A percentile compares a stretch with the other conserved stretches of the same genome.
phyloP scores from a whole-genome alignment of 2,797 vertebrate species.

The Hafferia zeledoni region DNA sequence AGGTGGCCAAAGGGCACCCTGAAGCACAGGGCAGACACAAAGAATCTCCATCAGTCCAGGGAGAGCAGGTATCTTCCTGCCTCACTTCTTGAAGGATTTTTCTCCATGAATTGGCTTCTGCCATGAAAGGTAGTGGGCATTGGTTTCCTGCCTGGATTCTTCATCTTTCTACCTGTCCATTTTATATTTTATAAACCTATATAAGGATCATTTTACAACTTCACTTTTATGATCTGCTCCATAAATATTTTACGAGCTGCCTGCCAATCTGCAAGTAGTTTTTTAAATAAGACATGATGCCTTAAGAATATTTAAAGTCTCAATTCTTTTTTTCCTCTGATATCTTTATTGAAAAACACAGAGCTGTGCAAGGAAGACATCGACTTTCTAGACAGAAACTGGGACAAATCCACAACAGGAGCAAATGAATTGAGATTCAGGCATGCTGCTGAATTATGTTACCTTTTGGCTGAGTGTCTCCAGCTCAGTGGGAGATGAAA shows the following conservation, averaged over 20 bases:
- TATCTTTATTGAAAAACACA: conserved; percentile 41
- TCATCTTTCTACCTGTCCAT: conserved; percentile 31
- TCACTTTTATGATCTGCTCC: conserved; percentile 60
- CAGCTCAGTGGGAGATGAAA: conserved; percentile 1
- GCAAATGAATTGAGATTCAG: conserved; percentile 37
- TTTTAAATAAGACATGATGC: conserved; percentile 65
- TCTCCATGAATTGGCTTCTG: not conserved
- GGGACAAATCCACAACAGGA: not conserved
- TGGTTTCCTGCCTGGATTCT: conserved; percentile 15
- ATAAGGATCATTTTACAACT: conserved; percentile 61
- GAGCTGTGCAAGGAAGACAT: conserved; percentile 3
- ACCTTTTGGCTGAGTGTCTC: not conserved
- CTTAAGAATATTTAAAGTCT: conserved; percentile 61
- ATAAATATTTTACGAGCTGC: conserved; percentile 63
- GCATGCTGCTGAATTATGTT: conserved; percentile 12
- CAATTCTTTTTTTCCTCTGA: conserved; percentile 11
- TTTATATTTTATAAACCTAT: conserved; percentile 66
- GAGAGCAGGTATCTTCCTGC: not conserved
- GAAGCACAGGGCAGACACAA: not conserved
- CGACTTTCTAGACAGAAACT: conserved; percentile 37
- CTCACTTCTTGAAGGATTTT: not conserved
- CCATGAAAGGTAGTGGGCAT: not conserved
- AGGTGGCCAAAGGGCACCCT: not conserved
- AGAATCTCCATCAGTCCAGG: not conserved
- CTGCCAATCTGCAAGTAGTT: conserved; percentile 62